Evolutionary conservation across 2,888 invertebrate genomes (phyloP).

Genomic region (Thera britannica): DNA sequence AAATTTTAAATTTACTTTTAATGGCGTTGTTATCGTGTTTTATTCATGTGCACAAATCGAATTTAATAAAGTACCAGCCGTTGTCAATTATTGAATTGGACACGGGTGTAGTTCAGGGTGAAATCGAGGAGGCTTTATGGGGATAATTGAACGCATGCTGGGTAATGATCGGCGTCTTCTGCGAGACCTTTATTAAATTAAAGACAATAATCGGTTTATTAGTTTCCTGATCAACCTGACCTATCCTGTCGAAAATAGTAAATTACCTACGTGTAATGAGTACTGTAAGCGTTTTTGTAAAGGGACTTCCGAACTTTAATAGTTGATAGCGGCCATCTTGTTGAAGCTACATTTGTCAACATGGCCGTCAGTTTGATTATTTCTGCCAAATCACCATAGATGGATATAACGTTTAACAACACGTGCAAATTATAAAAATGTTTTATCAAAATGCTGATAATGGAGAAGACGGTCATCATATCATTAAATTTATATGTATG

Average conservation of each 20-base stretch:
- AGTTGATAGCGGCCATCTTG: too few relatives aligned
- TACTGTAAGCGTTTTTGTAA: neutral
- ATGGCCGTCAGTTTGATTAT: too few relatives aligned
- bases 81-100: slow-evolving; percentile 39
- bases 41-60: slow-evolving; percentile 34
- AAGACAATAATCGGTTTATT: slow-evolving; percentile 16
- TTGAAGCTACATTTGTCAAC: too few relatives aligned
- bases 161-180: slow-evolving; percentile 17
- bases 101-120: slow-evolving; percentile 36
- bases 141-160: slow-evolving; percentile 25
- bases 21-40: slow-evolving; percentile 31
- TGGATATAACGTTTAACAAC: too few relatives aligned
- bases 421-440: too few relatives aligned
- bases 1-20: slow-evolving; percentile 41
- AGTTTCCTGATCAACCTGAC: slow-evolving; percentile 12
- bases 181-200: slow-evolving; percentile 26
- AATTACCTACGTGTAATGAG: neutral
- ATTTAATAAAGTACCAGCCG: slow-evolving; percentile 31
- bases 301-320: too few relatives aligned
- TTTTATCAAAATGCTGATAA: too few relatives aligned
- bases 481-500: too few relatives aligned
- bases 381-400: too few relatives aligned
- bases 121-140: slow-evolving; percentile 21
- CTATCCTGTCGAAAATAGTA: slow-evolving; percentile 5
- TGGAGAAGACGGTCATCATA: too few relatives aligned